Evolutionary conservation across 1,140 invertebrate genomes (phyloP), one percentile per base, ranked within the genome.

Genomic region (Eufriesea mexicana): DNA sequence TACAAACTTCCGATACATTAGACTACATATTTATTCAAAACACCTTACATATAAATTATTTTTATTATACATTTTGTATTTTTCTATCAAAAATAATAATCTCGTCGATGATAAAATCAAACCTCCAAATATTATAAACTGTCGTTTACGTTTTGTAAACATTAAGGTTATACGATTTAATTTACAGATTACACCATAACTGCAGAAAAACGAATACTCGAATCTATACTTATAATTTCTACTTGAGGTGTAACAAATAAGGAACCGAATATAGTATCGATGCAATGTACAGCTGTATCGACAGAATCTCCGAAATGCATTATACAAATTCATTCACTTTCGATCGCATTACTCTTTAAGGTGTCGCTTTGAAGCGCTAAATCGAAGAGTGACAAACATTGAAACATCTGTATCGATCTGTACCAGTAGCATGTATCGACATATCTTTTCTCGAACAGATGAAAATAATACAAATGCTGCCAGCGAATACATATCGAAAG

Each of bases 401-500:
- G 59, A 70, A n/a, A 49, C 23, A 47, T 42, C 25, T 47, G 51
- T 42, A 66, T 25, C n/a, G 62, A 68, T 67, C 35, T 55, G 54
- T 16, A 45, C 16, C 51, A 14, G 54, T 59, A 23, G 8, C 42
- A 35, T 25, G n/a, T 16, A 67, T 79, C 51, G 42, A 47, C 14
- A n/a, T 25, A 47, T 20, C 61, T 68, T 62, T 59, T 51, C 20
- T 35, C 23, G 16, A 49, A 18, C 20, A n/a, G 25, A 67, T 16
- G 49, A 35, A 14, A n/a, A 61, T 42, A 55, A 79, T 61, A 49
- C 25, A 35, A 55, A n/a, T 25, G 49, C 16, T 70, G 62, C 49
- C 75, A 55, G 49, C 23, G 28, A 16, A 57, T 35, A 54, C 10
- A 35, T 57, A 57, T 57, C 51, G 42, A 68, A 83, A 83, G 25